phyloP scores from a whole-genome alignment of 1,140 invertebrate species.

The Drosophila mojavensis region DNA sequence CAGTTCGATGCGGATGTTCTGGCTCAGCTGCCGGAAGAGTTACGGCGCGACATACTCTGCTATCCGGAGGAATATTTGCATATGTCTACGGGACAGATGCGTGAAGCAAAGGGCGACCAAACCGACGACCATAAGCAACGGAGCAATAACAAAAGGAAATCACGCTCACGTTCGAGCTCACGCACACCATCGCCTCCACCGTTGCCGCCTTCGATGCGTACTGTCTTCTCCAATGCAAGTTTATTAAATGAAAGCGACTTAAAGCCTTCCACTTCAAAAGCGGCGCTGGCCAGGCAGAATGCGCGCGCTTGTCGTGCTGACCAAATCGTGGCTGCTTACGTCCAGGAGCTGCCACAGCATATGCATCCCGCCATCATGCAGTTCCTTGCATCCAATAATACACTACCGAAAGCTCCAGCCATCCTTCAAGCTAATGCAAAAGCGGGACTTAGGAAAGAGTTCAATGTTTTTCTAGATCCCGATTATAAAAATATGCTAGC shows the following conservation, averaged over 20 bases:
- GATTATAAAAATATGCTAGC: conserved; percentile 42
- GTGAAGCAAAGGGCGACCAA: neutral
- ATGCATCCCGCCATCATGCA: conserved; percentile 40
- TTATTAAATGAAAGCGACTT: conserved; percentile 58
- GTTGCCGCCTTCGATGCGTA: neutral
- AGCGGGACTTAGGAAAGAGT: neutral
- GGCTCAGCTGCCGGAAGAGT: conserved; percentile 86
- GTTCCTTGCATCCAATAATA: conserved; percentile 16
- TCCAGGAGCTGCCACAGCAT: conserved; percentile 24
- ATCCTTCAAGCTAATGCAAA: neutral
- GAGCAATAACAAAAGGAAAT: neutral
- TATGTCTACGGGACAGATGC: neutral
- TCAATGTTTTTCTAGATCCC: conserved; percentile 9
- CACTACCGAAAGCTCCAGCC: neutral
- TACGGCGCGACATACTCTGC: conserved; percentile 87
- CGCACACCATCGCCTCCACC: neutral
- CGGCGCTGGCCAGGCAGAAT: conserved; percentile 19
- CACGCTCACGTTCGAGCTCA: neutral
- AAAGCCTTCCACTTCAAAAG: conserved; percentile 64
- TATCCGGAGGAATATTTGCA: conserved; percentile 41
- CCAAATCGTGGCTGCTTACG: conserved; percentile 52
- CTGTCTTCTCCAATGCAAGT: neutral
- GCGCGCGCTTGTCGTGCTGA: conserved; percentile 25
- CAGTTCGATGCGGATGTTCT: conserved; percentile 86
- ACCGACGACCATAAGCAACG: neutral